A percentile compares a stretch with the other conserved stretches of the same genome.
Evolutionary conservation across 2,888 invertebrate species (phyloP).

Genomic region (Apantesis nais): DNA sequence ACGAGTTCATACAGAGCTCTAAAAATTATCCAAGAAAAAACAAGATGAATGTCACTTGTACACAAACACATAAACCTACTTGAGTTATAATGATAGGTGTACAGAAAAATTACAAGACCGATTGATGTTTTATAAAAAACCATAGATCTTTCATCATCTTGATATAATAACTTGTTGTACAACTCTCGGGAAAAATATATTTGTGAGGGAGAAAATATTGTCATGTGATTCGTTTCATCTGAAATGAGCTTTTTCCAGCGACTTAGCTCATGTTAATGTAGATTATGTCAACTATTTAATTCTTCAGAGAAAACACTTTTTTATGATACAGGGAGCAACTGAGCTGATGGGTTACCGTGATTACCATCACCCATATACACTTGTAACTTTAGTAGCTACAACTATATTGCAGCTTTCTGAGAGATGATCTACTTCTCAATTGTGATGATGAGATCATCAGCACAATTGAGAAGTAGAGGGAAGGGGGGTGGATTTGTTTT

Average conservation of each 20-base stretch:
- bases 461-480: no score
- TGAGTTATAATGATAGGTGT: conserved; percentile 20
- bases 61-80: conserved; percentile 37
- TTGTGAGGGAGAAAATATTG: neutral
- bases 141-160: conserved; percentile 7
- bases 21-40: conserved; percentile 1
- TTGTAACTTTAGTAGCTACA: no score
- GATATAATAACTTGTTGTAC: neutral
- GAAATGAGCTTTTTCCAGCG: neutral
- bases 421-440: no score
- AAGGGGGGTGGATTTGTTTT: no score
- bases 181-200: neutral
- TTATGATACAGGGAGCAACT: no score
- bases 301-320: neutral
- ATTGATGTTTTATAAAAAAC: neutral
- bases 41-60: conserved; percentile 14
- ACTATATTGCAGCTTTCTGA: no score
- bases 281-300: neutral
- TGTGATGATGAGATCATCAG: no score
- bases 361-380: no score
- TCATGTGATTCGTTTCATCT: neutral
- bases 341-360: no score
- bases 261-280: neutral
- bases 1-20: neutral
- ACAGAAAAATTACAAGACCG: conserved; percentile 19